Percentiles rank a stretch among this genome's conserved stretches.
These are phyloP conservation scores for Escarpia spicata DNA, from an alignment of 2,888 invertebrate genomes.

Conservation along the genomic window DNA sequence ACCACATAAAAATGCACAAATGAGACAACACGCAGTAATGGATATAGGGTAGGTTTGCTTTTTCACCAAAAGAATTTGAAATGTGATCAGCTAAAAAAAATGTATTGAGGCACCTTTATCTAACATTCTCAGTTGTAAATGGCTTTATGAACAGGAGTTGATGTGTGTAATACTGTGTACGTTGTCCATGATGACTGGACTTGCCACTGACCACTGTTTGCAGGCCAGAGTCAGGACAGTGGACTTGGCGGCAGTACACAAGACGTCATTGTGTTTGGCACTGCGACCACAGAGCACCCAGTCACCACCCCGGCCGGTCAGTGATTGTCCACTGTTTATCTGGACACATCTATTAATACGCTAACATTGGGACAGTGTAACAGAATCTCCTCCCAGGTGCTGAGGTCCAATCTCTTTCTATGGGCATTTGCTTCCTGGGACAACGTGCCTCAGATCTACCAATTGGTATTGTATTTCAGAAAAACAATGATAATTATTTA, in stretches of 20 bases:
- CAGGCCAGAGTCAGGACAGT: constrained; percentile 51
- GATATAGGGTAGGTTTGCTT: too few relatives aligned
- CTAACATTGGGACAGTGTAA: background rate
- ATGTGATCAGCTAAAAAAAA: too few relatives aligned
- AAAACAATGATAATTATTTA: too few relatives aligned
- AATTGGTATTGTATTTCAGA: too few relatives aligned
- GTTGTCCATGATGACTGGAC: background rate
- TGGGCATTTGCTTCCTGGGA: too few relatives aligned
- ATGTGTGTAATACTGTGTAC: background rate
- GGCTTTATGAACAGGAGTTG: background rate
- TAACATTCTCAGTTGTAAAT: background rate
- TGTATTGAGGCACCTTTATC: too few relatives aligned
- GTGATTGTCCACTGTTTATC: background rate
- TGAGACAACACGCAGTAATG: background rate
- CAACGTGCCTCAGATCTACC: too few relatives aligned
- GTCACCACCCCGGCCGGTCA: background rate
- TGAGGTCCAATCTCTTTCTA: too few relatives aligned
- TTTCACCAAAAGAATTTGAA: too few relatives aligned
- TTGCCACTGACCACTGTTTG: constrained; percentile 18
- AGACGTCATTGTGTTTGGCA: constrained; percentile 59
- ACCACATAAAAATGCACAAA: background rate
- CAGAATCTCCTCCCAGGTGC: background rate
- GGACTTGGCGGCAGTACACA: constrained; percentile 48
- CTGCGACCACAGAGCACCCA: constrained; percentile 36
- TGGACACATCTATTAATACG: background rate